Base-by-base conservation (phyloP, 2,113 vertebrate species). In the Edolisoma coerulescens region DNA sequence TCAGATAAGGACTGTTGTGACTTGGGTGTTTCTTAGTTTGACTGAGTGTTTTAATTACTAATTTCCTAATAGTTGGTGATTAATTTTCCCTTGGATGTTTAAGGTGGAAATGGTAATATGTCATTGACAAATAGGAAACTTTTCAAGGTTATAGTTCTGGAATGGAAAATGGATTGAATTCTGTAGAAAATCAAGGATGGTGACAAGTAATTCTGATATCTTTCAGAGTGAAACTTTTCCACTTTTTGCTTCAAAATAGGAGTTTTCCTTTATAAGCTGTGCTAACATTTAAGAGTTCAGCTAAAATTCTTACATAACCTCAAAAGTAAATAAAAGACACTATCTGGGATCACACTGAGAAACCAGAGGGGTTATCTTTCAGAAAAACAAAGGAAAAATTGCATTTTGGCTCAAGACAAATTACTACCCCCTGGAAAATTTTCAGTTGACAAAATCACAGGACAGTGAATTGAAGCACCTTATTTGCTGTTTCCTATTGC, bases 341-440 rank as follows among this genome's bases (percentile, higher is more conserved):
- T 7, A 30, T 35, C 93, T 82, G 41, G 10, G 4, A 59, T 75
- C 10, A 61, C 37, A 47, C 4, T 20, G 39, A 75, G 35, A 78
- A 84, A 54, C 35, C 0, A 6, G 6, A 3, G 2, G 1, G 1
- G 3, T 35, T 61, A 47, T 42, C 60, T 10, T 92, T 92, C 33
- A 69, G 32, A 61, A 86, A 41, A 77, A 65, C 16, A 83, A 69
- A 53, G 6, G 15, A 11, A 86, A 76, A 89, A 10, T 6, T 49
- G 6, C 2, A 21, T 78, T 95, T 91, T 77, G 21, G 4, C 7
- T 77, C 28, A 54, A 77, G 44, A 2, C 8, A 67, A 49, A 50
- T 63, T 61, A 22, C 9, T 52, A 32, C 2, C 4, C 3, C 4
- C 18, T 53, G 27, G 4, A 71, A 53, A 37, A 0, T 7, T 41